phyloP scores from a whole-genome alignment of 1,140 invertebrate species.

The Rhagoletis pomonella region DNA sequence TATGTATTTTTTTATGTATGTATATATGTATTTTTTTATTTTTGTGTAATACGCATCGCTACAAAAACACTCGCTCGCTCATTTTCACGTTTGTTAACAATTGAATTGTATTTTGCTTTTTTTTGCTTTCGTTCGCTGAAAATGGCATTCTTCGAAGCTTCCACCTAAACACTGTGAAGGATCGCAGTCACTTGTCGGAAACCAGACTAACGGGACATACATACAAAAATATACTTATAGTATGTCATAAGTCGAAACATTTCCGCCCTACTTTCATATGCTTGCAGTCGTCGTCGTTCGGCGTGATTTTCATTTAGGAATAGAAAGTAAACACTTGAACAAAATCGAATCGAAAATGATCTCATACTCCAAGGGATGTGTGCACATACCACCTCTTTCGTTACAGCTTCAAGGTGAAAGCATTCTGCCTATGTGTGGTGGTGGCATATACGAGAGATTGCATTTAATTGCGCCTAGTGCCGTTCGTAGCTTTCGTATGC shows the following conservation, averaged over 20 bases:
- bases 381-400: slow-evolving; percentile 11
- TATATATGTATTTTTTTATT: too few species aligned
- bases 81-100: too few species aligned
- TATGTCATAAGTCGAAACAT: too few species aligned
- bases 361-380: background rate
- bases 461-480: slow-evolving; percentile 27
- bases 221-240: background rate
- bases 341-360: slow-evolving; percentile 43
- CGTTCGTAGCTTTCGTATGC: background rate
- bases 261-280: background rate
- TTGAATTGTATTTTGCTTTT: too few species aligned
- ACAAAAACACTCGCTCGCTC: too few species aligned
- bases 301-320: slow-evolving; percentile 48
- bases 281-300: slow-evolving; percentile 6
- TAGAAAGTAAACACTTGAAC: slow-evolving; percentile 52
- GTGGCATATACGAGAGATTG: background rate
- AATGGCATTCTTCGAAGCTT: background rate
- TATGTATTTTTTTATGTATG: too few species aligned
- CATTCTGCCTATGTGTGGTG: background rate
- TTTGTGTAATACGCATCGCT: too few species aligned
- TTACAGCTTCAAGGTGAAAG: background rate
- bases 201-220: background rate
- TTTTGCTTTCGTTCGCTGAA: too few species aligned
- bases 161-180: slow-evolving; percentile 37
- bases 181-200: background rate